Base-by-base conservation (phyloP, 2,797 vertebrate species). In the Alfaro cultratus region DNA sequence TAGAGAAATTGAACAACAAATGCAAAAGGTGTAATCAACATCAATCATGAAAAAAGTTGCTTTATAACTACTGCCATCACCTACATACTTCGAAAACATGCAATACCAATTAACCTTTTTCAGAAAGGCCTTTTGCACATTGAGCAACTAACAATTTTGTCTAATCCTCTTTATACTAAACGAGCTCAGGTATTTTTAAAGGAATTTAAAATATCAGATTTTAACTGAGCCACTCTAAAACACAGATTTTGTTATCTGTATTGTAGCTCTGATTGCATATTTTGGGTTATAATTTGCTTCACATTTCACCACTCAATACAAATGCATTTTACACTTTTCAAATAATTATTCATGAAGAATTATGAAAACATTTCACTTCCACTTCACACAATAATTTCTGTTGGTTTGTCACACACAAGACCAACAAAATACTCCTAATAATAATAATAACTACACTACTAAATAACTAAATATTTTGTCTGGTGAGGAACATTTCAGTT, bases 401-500 rank as follows among this genome's bases (percentile, higher is more conserved):
- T 6, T 41, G 1, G 9, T n/a, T n/a, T 43, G 11, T 26, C 36
- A 23, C 4, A 41, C 26, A n/a, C 18, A 23, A 67, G 8, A 10
- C 18, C 16, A 36, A 62, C 23, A 36, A 18, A 36, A 9, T 1
- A 21, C 6, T 34, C 9, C 7, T 9, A 8, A 18, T 21, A 51
- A 21, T 16, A 3, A 21, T 18, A 51, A 51, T 18, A 23, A 51
- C 18, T 51, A 23, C 21, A 49, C 18, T 49, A 49, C 6, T 49
- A 49, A 49, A 21, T 7, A 23, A 15, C 4, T 45, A n/a, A 46
- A 71, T 71, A 71, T 51, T 73, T 34, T 49, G 29, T 76, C 77
- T 71, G 82, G 60, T 79, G 49, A 76, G 88, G 75, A 53, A 87
- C 77, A 89, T 95, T 95, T 95, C 82, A 13, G 9, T 87, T 36